Evolutionary conservation across 2,797 vertebrate genomes (phyloP).

Genomic region (Lithobates pipiens): DNA sequence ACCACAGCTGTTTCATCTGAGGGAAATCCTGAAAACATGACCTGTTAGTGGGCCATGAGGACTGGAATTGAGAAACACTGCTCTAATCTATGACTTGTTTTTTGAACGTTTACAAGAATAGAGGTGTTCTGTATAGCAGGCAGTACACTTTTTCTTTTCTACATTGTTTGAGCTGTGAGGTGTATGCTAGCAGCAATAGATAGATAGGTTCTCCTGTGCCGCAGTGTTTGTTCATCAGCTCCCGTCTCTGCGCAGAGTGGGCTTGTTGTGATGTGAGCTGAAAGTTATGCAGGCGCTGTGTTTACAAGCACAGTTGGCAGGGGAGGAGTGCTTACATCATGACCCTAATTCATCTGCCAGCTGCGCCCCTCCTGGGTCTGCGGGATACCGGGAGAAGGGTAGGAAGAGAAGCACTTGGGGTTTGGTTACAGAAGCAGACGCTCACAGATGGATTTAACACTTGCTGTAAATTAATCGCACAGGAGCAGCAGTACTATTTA

Average conservation of each 20-base stretch:
- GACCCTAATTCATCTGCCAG: conserved; percentile 45
- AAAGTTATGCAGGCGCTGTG: conserved; percentile 51
- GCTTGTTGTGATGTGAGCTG: conserved; percentile 54
- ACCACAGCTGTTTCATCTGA: too few species aligned
- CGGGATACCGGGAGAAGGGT: conserved; percentile 30
- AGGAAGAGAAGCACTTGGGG: neutral
- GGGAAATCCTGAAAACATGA: too few species aligned
- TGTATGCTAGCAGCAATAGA: neutral
- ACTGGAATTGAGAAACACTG: too few species aligned
- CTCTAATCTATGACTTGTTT: too few species aligned
- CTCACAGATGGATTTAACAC: conserved; percentile 49
- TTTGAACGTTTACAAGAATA: too few species aligned
- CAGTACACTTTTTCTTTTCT: neutral
- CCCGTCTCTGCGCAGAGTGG: neutral
- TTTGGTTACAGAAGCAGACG: conserved; percentile 29
- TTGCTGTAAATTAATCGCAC: conserved; percentile 16
- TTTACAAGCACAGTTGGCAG: conserved; percentile 52
- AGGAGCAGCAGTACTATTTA: conserved; percentile 1
- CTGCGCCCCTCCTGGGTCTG: conserved; percentile 17
- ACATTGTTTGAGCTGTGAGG: neutral
- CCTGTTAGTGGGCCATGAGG: too few species aligned
- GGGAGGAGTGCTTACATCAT: conserved; percentile 43
- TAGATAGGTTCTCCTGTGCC: neutral
- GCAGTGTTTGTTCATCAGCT: neutral
- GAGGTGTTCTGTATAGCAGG: too few species aligned